Base-by-base conservation (phyloP, 2,888 invertebrate species). In the Lobophora halterata region DNA sequence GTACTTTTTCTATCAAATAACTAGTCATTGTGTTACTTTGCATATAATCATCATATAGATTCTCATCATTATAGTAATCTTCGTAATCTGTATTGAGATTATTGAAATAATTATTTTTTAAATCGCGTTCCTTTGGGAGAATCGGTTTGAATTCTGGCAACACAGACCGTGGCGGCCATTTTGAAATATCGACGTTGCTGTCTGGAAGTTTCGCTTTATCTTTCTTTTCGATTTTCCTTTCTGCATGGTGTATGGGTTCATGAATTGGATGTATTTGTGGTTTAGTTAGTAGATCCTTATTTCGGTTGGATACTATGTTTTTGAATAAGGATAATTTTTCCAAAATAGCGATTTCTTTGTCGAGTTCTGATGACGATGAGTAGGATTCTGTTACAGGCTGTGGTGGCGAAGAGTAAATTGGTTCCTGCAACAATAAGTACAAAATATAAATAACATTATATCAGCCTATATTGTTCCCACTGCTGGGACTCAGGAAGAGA, bases 1-100 rank as follows among this genome's bases (percentile, higher is more conserved):
- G 88, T 0, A 89, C 75, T 33, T 89, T 85, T 38, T 88, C 88
- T 28, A 89, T 86, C 0, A 89, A 51, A 32, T 88, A 89, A 33
- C 71, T 79, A 0, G 85, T 80, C 79, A 89, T 77, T 0, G 86
- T 71, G 10, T 83, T 85, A 2, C 81, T 85, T 37, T 86, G 77
- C 61, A 87, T 77, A 12, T 88, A 88, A 45, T 88, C 87, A 1
- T 87, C 80, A 32, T 87, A 88, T 0, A 85, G 34, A 18, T 81
- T 79, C 0, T 83, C 77, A 30, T 88, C 86, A 4, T 81, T 78
- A 41, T 87, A 83, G 38, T 85, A 81, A 3, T 85, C 80, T 3
- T 87, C 79, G 11, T 77, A 73, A 16, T 76, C 71, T 3, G 57
- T 52, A 27, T 62, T 66, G n/a, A 72, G 10, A 26, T 47, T 44